Percentiles rank a stretch among this genome's conserved stretches.
Evolutionary conservation across 2,113 vertebrate genomes (phyloP).

Genomic region (Nibea coibor): DNA sequence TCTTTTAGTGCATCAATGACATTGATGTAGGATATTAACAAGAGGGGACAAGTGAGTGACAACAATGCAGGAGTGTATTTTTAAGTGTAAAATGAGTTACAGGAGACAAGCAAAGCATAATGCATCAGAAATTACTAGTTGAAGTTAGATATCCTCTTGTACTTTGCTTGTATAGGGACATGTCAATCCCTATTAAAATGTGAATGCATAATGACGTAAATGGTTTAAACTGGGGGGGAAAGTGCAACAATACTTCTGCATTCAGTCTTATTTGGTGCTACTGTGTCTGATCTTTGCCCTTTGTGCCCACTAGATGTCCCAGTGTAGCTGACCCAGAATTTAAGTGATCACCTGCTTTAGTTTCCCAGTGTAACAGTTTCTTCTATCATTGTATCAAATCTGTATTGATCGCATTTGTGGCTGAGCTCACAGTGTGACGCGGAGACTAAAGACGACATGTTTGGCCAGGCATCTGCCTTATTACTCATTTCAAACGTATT

Average conservation of each 20-base stretch:
- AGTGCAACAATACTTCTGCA: background rate
- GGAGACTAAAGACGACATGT: background rate
- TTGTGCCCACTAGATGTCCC: constrained; percentile 73
- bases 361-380: background rate
- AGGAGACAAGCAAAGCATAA: background rate
- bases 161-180: background rate
- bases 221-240: too few species aligned
- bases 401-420: constrained; percentile 39
- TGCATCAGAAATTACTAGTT: background rate
- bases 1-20: background rate
- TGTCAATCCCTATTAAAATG: background rate
- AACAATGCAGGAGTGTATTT: background rate
- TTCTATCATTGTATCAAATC: constrained; percentile 13
- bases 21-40: background rate
- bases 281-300: constrained; percentile 41
- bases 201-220: background rate
- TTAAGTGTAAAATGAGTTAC: background rate
- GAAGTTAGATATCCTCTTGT: background rate
- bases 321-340: constrained; percentile 50
- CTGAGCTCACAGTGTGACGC: constrained; percentile 19
- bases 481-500: constrained; percentile 31
- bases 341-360: background rate
- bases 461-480: constrained; percentile 3
- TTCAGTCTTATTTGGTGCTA: background rate
- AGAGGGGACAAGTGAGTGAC: background rate